Evolutionary conservation across 2,113 vertebrate species (phyloP), one percentile per base, ranked within the genome.

Genomic region (Entelurus aequoreus): DNA sequence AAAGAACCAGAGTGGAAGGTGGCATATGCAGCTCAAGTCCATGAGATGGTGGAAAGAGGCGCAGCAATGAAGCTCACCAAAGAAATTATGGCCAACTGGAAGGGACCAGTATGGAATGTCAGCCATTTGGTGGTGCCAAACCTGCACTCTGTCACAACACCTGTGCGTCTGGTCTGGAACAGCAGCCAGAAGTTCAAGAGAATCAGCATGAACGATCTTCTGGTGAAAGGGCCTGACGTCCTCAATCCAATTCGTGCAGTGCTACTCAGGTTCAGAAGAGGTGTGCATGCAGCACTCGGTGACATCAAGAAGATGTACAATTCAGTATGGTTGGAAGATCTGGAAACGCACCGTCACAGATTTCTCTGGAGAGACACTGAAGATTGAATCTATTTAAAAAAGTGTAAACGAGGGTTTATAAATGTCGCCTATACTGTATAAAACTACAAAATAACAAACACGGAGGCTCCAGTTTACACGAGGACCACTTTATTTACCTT

Each of bases 261-360:
- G 2, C 72, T 72, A 6, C 35, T 75, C 2, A 28, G 37, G n/a
- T 66, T 58, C 19, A 48, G 38, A 35, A 51, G 13, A 5, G 51
- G 50, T 5, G 6, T 16, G 2, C 47, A 62, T 3, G 44, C 51
- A 2, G 44, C 66, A 1, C 15, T 61, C 1, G 67, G 67, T 7
- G 63, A 74, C 11, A 65, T 64, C 7, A 65, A 44, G 5, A 76
- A 79, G 28, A 74, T 71, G 52, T 74, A 74, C 13, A 74, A 61
- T n/a, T 67, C 60, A 28, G 28, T 2, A 6, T 74, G 68, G 68
- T 8, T 72, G 9, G 54, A 72, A 10, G 69, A 79, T 4, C 10
- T 3, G 8, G 65, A 80, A 6, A 38, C 72, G 0, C 74, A 74
- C 1, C 53, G 74, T 2, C 68, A 77, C 15, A 36, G 67, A 0